Conservation (phyloP, 2,888 invertebrate genomes). For the Lordiphosa fenestrarum region DNA sequence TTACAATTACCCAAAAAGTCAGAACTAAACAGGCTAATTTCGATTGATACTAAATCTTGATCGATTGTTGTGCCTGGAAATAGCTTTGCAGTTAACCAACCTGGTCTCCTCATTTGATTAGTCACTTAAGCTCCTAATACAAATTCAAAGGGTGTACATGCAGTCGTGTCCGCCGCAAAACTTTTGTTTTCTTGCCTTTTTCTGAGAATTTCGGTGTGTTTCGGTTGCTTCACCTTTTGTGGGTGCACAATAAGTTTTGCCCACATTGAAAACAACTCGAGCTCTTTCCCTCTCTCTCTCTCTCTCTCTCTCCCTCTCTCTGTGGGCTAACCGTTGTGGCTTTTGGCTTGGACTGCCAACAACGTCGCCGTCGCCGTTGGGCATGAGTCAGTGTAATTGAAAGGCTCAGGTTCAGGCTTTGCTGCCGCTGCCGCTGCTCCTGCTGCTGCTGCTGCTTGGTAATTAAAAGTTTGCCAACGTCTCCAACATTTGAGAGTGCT, state of each 20-base stretch:
- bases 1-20: too few relatives aligned
- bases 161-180: too few relatives aligned
- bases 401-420: conserved; percentile 9
- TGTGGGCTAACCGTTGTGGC: conserved; percentile 13
- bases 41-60: too few relatives aligned
- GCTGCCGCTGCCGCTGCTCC: conserved; percentile 1
- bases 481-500: conserved; percentile 48
- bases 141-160: too few relatives aligned
- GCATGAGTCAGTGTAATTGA: conserved; percentile 2
- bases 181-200: too few relatives aligned
- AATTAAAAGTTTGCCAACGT: conserved; percentile 66
- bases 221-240: conserved; percentile 33
- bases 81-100: too few relatives aligned
- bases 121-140: too few relatives aligned
- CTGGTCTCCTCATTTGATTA: too few relatives aligned
- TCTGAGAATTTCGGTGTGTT: background rate
- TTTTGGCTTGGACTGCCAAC: background rate
- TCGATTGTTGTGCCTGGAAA: too few relatives aligned
- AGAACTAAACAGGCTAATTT: too few relatives aligned
- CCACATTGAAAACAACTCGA: conserved; percentile 50
- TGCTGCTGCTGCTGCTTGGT: conserved; percentile 49
- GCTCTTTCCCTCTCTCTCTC: conserved; percentile 18
- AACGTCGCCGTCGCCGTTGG: conserved; percentile 7
- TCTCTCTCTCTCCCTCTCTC: too few relatives aligned
- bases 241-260: conserved; percentile 56